Evolutionary conservation across 1,140 invertebrate species (phyloP).

Genomic region (Macrocentrus cingulum): DNA sequence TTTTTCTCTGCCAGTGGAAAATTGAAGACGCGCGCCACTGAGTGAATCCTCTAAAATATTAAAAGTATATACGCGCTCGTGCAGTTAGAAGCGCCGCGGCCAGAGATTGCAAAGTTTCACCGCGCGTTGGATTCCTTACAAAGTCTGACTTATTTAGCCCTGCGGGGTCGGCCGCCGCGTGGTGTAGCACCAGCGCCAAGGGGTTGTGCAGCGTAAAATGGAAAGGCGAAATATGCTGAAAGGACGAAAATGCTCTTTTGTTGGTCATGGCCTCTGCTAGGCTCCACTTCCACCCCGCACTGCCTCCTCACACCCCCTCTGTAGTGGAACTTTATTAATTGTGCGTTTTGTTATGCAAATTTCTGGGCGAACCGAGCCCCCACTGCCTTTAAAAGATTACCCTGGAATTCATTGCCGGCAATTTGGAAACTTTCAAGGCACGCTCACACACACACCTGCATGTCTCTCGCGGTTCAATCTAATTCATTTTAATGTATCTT

Average conservation of each 20-base stretch:
- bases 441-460: neutral
- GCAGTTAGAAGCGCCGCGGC: constrained; percentile 14
- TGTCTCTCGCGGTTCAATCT: too few species aligned
- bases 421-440: constrained; percentile 40
- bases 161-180: neutral
- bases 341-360: constrained; percentile 59
- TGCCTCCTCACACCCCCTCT: constrained; percentile 31
- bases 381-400: constrained; percentile 52
- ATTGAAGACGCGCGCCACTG: neutral
- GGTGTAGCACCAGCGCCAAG: neutral
- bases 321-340: constrained; percentile 57
- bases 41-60: constrained; percentile 33
- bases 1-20: neutral
- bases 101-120: constrained; percentile 47
- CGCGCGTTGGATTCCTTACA: constrained; percentile 44
- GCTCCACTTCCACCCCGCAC: constrained; percentile 28
- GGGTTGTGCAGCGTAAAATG: constrained; percentile 20
- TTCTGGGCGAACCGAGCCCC: constrained; percentile 39
- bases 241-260: constrained; percentile 56
- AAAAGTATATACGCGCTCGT: constrained; percentile 10
- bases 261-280: constrained; percentile 36
- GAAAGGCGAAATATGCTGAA: constrained; percentile 41
- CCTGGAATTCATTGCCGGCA: constrained; percentile 44
- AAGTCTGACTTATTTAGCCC: constrained; percentile 54
- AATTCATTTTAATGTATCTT: too few species aligned